Percentiles rank a stretch among this genome's conserved stretches.
Evolutionary conservation across 2,888 invertebrate species (phyloP).

Genomic region (Cephonodes hylas): DNA sequence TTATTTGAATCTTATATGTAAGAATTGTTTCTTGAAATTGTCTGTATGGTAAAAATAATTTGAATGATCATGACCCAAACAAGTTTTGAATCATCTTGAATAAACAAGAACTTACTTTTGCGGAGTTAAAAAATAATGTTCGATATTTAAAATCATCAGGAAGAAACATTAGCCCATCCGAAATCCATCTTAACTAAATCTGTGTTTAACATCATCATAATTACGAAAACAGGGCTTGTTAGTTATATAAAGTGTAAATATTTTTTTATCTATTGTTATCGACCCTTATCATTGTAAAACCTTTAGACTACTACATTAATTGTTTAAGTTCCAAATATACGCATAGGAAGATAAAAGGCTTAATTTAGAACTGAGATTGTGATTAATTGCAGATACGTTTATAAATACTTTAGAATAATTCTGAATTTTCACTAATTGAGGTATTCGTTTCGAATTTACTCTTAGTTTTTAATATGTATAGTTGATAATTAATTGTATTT

Average conservation of each 20-base stretch:
- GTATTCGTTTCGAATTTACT: constrained; percentile 74
- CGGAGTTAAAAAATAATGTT: no score
- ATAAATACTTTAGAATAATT: constrained; percentile 5
- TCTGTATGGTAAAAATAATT: no score
- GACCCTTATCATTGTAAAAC: constrained; percentile 34
- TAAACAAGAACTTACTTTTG: no score
- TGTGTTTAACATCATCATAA: no score
- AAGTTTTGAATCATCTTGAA: no score
- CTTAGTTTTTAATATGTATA: constrained; percentile 66
- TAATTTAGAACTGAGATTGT: constrained; percentile 14
- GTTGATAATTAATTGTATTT: constrained; percentile 43
- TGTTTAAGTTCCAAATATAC: not conserved
- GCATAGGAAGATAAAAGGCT: constrained; percentile 10
- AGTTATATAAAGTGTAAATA: constrained; percentile 48
- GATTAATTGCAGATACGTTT: constrained; percentile 1
- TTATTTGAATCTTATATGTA: no score
- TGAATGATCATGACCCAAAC: no score
- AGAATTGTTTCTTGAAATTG: no score
- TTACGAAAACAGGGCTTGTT: constrained; percentile 45
- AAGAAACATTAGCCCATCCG: no score
- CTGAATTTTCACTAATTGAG: constrained; percentile 32
- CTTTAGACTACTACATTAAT: constrained; percentile 15
- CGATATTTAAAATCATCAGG: no score
- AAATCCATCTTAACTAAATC: no score
- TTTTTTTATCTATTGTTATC: constrained; percentile 40